Conservation (phyloP, 1,140 invertebrate genomes). For the Bombus vancouverensis region DNA sequence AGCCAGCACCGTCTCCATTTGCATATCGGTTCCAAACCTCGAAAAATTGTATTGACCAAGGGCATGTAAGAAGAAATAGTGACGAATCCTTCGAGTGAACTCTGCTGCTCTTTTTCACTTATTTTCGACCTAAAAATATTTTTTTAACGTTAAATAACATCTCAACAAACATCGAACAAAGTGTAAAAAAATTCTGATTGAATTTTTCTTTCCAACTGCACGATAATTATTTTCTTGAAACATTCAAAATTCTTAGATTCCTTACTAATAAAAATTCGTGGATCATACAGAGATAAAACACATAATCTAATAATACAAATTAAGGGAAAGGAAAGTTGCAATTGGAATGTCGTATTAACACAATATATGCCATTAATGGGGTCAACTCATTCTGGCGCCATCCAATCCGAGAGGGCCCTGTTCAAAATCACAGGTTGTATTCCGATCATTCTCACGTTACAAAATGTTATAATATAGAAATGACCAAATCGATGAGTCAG, state of each 20-base stretch:
- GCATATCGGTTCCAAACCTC: neutral
- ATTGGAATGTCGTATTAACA: neutral
- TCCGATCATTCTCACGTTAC: neutral
- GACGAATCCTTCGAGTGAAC: neutral
- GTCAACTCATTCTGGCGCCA: neutral
- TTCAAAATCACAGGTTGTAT: neutral
- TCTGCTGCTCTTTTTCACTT: no score
- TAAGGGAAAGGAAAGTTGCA: neutral
- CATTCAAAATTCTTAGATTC: neutral
- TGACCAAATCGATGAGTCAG: neutral
- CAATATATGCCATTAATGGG: neutral
- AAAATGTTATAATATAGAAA: neutral
- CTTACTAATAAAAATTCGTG: neutral
- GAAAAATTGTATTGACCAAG: neutral
- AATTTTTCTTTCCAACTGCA: no score
- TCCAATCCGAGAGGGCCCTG: no score
- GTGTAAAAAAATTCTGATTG: neutral
- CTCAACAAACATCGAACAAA: neutral
- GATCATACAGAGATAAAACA: no score
- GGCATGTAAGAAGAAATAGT: neutral
- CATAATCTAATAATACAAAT: neutral
- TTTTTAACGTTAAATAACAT: neutral
- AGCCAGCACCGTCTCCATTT: neutral
- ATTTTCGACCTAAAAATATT: neutral
- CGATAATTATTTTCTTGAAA: neutral